phyloP scores from a whole-genome alignment of 2,797 vertebrate species.

The Ataeniobius toweri region DNA sequence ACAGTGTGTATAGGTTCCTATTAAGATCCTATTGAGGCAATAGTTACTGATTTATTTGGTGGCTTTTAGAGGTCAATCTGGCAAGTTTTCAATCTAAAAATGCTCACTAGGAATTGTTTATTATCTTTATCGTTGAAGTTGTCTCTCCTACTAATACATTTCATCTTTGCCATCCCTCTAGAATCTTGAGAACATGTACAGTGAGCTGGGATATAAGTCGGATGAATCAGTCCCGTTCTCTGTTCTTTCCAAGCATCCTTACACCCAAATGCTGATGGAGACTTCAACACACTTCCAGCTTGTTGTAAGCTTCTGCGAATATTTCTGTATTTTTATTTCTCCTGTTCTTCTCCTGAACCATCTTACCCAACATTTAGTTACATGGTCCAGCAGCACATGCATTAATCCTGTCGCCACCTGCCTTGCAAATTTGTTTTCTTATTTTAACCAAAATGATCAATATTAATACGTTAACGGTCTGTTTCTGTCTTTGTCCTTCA shows the following conservation, averaged over 20 bases:
- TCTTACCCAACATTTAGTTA: neutral
- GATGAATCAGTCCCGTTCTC: constrained; percentile 78
- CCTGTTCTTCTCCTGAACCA: neutral
- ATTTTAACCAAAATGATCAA: neutral
- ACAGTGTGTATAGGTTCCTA: neutral
- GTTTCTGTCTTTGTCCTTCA: constrained; percentile 39
- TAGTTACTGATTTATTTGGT: neutral
- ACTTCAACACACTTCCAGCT: constrained; percentile 79
- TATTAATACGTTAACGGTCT: neutral
- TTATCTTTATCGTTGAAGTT: neutral
- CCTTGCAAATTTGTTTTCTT: neutral
- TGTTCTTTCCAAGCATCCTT: constrained; percentile 83
- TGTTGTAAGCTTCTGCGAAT: constrained; percentile 44
- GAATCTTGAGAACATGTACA: constrained; percentile 81
- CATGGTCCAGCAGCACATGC: neutral
- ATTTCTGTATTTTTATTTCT: neutral
- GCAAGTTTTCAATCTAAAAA: neutral
- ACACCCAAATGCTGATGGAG: constrained; percentile 82
- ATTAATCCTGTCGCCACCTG: neutral
- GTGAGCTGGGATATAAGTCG: constrained; percentile 77
- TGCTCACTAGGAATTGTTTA: neutral
- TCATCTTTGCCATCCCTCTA: constrained; percentile 52
- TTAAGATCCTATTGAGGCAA: neutral
- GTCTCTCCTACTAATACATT: neutral
- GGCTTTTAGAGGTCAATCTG: neutral